Evolutionary conservation across 1,140 invertebrate genomes (phyloP).

Genomic region (Lordiphosa mommai): DNA sequence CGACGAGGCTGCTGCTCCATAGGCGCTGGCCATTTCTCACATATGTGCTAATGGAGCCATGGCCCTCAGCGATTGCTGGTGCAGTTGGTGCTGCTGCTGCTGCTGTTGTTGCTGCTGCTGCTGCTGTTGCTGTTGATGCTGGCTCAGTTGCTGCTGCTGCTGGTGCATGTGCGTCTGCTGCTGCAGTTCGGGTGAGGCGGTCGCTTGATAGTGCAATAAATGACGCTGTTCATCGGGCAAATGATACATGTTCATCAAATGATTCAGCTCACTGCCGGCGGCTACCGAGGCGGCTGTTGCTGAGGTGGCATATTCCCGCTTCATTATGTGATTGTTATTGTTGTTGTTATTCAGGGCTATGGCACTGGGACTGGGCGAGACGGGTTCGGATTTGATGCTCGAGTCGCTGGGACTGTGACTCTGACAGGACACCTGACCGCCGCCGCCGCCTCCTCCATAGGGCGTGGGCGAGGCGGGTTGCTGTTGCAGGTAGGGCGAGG

Average conservation of each 20-base stretch:
- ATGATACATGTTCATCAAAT: conserved; percentile 85
- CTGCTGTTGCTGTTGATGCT: conserved; percentile 76
- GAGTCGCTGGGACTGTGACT: conserved; percentile 89
- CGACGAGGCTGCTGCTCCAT: conserved; percentile 57
- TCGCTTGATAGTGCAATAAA: conserved; percentile 75
- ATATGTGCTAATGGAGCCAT: conserved; percentile 88
- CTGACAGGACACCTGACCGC: conserved; percentile 84
- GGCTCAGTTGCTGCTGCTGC: conserved; percentile 68
- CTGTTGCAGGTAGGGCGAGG: conserved; percentile 80
- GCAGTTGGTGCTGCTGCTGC: conserved; percentile 80
- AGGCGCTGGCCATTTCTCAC: conserved; percentile 83
- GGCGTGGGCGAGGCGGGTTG: conserved; percentile 82
- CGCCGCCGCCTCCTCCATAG: conserved; percentile 81
- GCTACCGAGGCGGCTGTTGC: conserved; percentile 65
- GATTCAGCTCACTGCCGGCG: conserved; percentile 81
- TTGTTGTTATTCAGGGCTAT: conserved; percentile 68
- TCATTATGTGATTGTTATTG: conserved; percentile 81
- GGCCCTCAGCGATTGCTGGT: conserved; percentile 83
- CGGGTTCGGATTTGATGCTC: conserved; percentile 91
- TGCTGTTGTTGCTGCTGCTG: conserved; percentile 62
- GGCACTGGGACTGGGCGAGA: conserved; percentile 84
- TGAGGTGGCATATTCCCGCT: conserved; percentile 84
- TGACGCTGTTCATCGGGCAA: conserved; percentile 81
- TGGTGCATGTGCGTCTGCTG: conserved; percentile 79
- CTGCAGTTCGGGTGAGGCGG: conserved; percentile 75